Conservation (phyloP, 2,888 invertebrate species). For the Drosophila histrio region DNA sequence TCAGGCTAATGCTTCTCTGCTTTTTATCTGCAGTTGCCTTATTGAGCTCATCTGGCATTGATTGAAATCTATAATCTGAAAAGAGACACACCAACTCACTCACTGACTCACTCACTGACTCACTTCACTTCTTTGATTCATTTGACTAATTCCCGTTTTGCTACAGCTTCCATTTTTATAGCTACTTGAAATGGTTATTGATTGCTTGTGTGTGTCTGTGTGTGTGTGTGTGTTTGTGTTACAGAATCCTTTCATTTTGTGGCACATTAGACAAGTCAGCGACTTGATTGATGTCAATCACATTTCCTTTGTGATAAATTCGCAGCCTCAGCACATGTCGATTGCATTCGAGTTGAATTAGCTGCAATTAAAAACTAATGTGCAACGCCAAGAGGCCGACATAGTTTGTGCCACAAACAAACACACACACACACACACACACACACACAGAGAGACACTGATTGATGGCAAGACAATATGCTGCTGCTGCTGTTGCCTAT, state of each 20-base stretch:
- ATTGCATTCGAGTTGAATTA: slow-evolving; percentile 62
- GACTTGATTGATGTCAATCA: slow-evolving; percentile 65
- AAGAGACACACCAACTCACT: background rate
- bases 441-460: slow-evolving; percentile 11
- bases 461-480: slow-evolving; percentile 55
- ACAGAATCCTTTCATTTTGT: slow-evolving; percentile 61
- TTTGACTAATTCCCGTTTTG: slow-evolving; percentile 28
- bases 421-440: background rate
- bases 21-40: background rate
- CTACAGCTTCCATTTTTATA: slow-evolving; percentile 28
- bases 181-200: slow-evolving; percentile 58
- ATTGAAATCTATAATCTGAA: slow-evolving; percentile 25
- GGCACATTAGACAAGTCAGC: slow-evolving; percentile 60
- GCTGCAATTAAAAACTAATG: slow-evolving; percentile 74
- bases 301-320: slow-evolving; percentile 70
- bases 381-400: slow-evolving; percentile 15
- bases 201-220: slow-evolving; percentile 34
- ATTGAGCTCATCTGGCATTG: slow-evolving; percentile 27
- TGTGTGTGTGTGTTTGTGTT: slow-evolving; percentile 13
- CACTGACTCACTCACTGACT: slow-evolving; percentile 8
- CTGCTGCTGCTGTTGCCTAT: slow-evolving; percentile 22
- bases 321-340: slow-evolving; percentile 52
- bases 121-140: slow-evolving; percentile 28
- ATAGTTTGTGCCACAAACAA: background rate
- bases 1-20: background rate